A percentile compares a stretch with the other conserved stretches of the same genome.
Conservation (phyloP, 2,113 vertebrate species). For the Reinhardtius hippoglossoides region DNA sequence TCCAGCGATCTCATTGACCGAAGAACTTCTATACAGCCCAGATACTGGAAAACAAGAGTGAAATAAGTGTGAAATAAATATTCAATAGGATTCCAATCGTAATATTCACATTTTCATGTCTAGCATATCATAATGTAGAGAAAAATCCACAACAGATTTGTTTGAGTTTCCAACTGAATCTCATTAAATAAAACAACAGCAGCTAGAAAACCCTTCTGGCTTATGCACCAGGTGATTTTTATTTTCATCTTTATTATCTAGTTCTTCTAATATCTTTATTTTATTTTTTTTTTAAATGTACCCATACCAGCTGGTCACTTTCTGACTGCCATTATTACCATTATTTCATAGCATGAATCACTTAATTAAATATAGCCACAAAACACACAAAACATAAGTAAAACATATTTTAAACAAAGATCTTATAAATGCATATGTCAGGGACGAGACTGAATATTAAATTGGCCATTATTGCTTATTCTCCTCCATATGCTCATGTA, state of each 20-base stretch:
- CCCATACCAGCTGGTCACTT: too few species aligned
- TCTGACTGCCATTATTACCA: too few species aligned
- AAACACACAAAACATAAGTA: not conserved
- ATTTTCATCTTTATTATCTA: too few species aligned
- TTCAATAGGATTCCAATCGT: not conserved
- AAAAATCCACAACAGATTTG: not conserved
- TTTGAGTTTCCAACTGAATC: not conserved
- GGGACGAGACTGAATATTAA: too few species aligned
- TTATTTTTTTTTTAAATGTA: too few species aligned
- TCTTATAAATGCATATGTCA: not conserved
- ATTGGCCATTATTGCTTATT: too few species aligned
- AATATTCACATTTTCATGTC: not conserved
- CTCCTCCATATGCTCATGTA: too few species aligned
- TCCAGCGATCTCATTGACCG: slow-evolving; percentile 88
- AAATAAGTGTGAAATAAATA: slow-evolving; percentile 17
- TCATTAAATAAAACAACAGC: not conserved
- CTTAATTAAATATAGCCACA: not conserved
- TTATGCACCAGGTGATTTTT: too few species aligned
- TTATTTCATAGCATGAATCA: not conserved
- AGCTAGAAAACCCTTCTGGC: not conserved
- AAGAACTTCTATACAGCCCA: slow-evolving; percentile 86
- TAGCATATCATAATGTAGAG: not conserved
- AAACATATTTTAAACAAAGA: not conserved
- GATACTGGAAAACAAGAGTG: slow-evolving; percentile 79
- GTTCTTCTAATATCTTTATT: too few species aligned